These are phyloP conservation scores for Drosophila picticornis DNA, from an alignment of 2,888 invertebrate species.

Conservation along the genomic window DNA sequence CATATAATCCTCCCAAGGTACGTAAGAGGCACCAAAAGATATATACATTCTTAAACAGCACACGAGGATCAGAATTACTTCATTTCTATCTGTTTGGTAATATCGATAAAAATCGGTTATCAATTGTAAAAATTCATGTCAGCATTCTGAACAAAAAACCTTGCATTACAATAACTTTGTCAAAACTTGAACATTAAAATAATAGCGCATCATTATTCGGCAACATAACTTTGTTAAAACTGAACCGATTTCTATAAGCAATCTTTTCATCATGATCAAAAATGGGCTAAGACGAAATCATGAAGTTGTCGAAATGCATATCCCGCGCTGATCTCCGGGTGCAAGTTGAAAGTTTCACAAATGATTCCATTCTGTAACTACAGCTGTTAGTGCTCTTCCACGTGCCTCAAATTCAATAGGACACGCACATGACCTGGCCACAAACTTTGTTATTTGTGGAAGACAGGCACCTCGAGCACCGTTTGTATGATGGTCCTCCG, in stretches of 20 bases:
- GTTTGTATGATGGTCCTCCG: neutral
- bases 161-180: neutral
- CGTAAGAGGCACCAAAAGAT: neutral
- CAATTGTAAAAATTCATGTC: neutral
- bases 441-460: slow-evolving; percentile 67
- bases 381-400: slow-evolving; percentile 18
- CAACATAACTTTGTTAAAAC: neutral
- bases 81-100: neutral
- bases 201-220: neutral
- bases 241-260: neutral
- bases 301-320: slow-evolving; percentile 15
- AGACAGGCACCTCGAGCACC: slow-evolving; percentile 30
- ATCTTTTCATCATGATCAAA: neutral
- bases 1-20: neutral
- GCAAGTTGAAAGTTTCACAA: slow-evolving; percentile 46
- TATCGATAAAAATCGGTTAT: neutral
- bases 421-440: slow-evolving; percentile 71
- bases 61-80: neutral
- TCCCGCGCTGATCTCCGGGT: slow-evolving; percentile 33
- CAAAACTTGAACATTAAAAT: neutral
- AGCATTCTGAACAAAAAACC: neutral
- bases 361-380: slow-evolving; percentile 27
- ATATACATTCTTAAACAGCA: neutral
- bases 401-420: slow-evolving; percentile 56
- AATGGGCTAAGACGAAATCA: neutral